Evolutionary conservation across 2,888 invertebrate species (phyloP), one percentile per base, ranked within the genome.

Genomic region (Spodoptera picta): DNA sequence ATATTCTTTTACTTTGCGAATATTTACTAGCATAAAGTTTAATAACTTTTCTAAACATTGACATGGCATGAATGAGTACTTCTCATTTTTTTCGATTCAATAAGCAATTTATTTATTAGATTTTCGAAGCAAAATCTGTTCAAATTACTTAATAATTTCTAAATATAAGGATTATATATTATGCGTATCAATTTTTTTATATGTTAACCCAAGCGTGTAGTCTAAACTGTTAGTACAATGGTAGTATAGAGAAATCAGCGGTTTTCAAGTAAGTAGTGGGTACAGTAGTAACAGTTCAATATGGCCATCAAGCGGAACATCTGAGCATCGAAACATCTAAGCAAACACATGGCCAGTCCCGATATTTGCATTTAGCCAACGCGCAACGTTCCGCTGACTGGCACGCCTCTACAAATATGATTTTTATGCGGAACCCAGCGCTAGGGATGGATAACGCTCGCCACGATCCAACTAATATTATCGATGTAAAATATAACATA

Each of bases 281-380:
- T 41, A 55, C 66, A 62, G 49, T 46, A 55, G 60, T 48, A 24
- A 55, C 60, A 70, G 59, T 75, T 62, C 67, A 47, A 60, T 65
- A 72, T 65, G 52, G 73, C 57, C 68, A 71, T 69, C 70, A 63
- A 69, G 63, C 62, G 65, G 54, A 79, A 72, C 73, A 73, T 78
- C 67, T 73, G 75, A 73, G 57, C 72, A 65, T 43, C 60, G 54
- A 42, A 64, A 73, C 65, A 69, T 79, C 74, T 76, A 54, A 58
- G 65, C 73, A 75, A 73, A 79, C 73, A 79, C 65, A 69, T 67
- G 67, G 62, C 69, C 45, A 50, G 55, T 12, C 67, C 55, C 59
- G 49, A 61, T 79, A 81, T 82, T 82, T 82, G 79, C 79, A 80
- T 82, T 72, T 75, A 68, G 68, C 76, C 56, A 70, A 63, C 69